phyloP scores from a whole-genome alignment of 1,140 invertebrate genomes.

The Drosophila saltans region DNA sequence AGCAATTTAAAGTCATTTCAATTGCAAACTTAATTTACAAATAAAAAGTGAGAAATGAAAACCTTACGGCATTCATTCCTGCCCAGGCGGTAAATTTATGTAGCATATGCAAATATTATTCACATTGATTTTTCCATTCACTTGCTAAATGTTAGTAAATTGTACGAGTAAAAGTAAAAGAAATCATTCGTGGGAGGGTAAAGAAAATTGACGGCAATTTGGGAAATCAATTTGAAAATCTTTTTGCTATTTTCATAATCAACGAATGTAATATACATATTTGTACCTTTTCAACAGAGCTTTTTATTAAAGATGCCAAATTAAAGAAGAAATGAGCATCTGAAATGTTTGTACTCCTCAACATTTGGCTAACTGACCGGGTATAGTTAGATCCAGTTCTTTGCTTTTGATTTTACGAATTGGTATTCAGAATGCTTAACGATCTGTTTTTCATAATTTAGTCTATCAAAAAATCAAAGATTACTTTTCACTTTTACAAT shows the following conservation, averaged over 20 bases:
- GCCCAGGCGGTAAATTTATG: slow-evolving; percentile 44
- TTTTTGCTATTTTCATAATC: background rate
- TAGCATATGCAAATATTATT: slow-evolving; percentile 3
- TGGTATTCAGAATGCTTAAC: too few species aligned
- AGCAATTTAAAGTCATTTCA: slow-evolving; percentile 79
- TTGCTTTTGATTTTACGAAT: too few species aligned
- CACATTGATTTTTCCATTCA: background rate
- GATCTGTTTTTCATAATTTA: too few species aligned
- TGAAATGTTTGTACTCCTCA: too few species aligned
- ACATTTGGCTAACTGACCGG: too few species aligned
- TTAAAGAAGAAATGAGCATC: too few species aligned
- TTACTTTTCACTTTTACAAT: too few species aligned
- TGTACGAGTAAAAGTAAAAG: background rate
- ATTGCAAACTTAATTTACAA: slow-evolving; percentile 78
- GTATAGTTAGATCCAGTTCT: too few species aligned
- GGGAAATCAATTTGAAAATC: background rate
- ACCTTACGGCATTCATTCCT: slow-evolving; percentile 16
- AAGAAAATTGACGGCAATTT: background rate
- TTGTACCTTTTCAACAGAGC: too few species aligned
- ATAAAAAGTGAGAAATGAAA: slow-evolving; percentile 14
- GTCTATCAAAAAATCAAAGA: too few species aligned
- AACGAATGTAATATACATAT: background rate
- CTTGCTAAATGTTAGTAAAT: slow-evolving; percentile 4
- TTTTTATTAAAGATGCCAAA: too few species aligned
- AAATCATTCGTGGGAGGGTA: background rate